Evolutionary conservation across 1,140 invertebrate genomes (phyloP).

Genomic region (Sycobia sp.): DNA sequence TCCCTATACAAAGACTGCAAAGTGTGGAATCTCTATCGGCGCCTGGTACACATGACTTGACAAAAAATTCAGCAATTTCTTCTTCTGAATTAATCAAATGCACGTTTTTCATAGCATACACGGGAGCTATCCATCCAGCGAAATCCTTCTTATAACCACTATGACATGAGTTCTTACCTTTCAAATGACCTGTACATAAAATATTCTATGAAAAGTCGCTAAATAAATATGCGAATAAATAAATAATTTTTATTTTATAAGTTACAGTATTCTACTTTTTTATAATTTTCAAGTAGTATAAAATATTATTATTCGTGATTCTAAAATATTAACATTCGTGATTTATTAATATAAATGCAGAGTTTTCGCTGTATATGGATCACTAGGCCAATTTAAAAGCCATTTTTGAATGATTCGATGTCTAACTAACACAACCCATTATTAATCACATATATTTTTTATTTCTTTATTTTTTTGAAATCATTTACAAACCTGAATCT

Average conservation of each 20-base stretch:
- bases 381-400: too few relatives aligned
- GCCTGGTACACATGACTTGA: slow-evolving; percentile 56
- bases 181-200: slow-evolving; percentile 58
- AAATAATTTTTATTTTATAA: background rate
- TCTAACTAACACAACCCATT: too few relatives aligned
- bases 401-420: too few relatives aligned
- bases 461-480: too few relatives aligned
- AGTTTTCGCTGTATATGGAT: background rate
- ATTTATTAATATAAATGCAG: background rate
- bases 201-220: too few relatives aligned
- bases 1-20: slow-evolving; percentile 57
- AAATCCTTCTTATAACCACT: slow-evolving; percentile 50
- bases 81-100: slow-evolving; percentile 57
- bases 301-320: too few relatives aligned
- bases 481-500: too few relatives aligned
- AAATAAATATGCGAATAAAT: background rate
- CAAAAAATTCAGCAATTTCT: slow-evolving; percentile 62
- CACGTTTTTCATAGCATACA: slow-evolving; percentile 57
- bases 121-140: slow-evolving; percentile 65
- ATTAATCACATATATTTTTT: too few relatives aligned
- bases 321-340: too few relatives aligned
- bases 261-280: slow-evolving; percentile 4
- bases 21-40: slow-evolving; percentile 50
- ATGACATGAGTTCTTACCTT: slow-evolving; percentile 66
- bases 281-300: too few relatives aligned